phyloP scores from a whole-genome alignment of 2,797 vertebrate genomes.

The Macroramphosus scolopax region DNA sequence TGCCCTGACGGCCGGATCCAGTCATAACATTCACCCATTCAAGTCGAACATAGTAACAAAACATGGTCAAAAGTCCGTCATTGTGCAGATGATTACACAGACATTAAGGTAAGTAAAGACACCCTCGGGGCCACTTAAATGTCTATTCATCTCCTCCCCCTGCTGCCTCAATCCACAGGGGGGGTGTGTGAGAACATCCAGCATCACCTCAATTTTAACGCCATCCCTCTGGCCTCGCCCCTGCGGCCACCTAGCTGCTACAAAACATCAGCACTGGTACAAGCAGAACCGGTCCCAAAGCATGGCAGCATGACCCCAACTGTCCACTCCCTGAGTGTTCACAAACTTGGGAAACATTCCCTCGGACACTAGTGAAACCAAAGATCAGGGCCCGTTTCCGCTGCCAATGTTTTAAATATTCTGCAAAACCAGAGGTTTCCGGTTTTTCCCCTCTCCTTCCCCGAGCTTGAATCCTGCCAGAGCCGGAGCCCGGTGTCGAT shows the following conservation, averaged over 20 bases:
- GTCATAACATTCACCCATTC: constrained; percentile 53
- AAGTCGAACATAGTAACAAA: constrained; percentile 60
- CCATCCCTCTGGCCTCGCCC: constrained; percentile 33
- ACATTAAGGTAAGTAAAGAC: constrained; percentile 52
- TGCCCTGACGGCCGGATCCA: constrained; percentile 41
- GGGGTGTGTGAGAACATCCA: constrained; percentile 56
- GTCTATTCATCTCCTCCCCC: constrained; percentile 56
- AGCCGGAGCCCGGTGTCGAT: constrained; percentile 46
- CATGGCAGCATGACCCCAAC: constrained; percentile 52
- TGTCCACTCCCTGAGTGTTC: constrained; percentile 46
- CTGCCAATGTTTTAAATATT: constrained; percentile 70
- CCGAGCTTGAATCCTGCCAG: constrained; percentile 33
- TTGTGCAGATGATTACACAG: constrained; percentile 52
- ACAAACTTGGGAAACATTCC: constrained; percentile 63
- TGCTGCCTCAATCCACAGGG: constrained; percentile 45
- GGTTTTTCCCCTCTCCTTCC: constrained; percentile 30
- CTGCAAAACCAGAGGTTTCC: constrained; percentile 65
- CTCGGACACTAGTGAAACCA: constrained; percentile 60
- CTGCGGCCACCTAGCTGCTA: constrained; percentile 42
- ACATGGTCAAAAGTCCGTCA: constrained; percentile 49
- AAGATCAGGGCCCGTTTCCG: constrained; percentile 44
- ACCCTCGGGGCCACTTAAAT: constrained; percentile 39
- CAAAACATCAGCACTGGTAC: constrained; percentile 48
- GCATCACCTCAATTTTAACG: constrained; percentile 53
- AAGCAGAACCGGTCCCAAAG: constrained; percentile 44